Evolutionary conservation across 2,797 vertebrate genomes (phyloP).

Genomic region (Cirrhinus mrigala): DNA sequence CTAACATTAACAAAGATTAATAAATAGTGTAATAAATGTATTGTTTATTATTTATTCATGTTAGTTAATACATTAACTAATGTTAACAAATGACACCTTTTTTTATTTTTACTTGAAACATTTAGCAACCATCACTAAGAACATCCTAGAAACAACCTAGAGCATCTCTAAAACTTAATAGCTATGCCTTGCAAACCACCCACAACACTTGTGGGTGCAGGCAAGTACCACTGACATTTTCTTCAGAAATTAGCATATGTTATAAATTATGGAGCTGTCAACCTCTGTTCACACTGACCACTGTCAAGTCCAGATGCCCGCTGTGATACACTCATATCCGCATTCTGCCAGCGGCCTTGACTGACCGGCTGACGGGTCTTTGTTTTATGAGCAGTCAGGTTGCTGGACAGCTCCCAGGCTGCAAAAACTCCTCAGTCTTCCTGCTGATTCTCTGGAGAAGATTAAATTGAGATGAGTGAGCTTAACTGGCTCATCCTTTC

Average conservation of each 20-base stretch:
- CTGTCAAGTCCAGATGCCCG: constrained; percentile 39
- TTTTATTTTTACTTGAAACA: not conserved
- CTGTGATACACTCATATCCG: constrained; percentile 34
- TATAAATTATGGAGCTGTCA: not conserved
- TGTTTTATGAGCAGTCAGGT: constrained; percentile 45
- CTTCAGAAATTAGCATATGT: constrained; percentile 6
- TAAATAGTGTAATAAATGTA: too few relatives aligned
- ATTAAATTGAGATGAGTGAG: constrained; percentile 68
- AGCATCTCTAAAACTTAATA: not conserved
- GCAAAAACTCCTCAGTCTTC: constrained; percentile 36
- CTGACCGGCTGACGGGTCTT: constrained; percentile 31
- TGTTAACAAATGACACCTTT: too few relatives aligned
- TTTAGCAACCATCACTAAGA: not conserved
- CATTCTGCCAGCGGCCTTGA: constrained; percentile 17
- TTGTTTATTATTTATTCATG: too few relatives aligned
- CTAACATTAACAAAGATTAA: too few relatives aligned
- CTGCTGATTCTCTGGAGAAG: constrained; percentile 60
- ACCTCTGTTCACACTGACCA: not conserved
- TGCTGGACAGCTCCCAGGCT: constrained; percentile 56
- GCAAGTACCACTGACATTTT: not conserved
- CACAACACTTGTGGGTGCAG: not conserved
- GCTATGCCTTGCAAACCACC: not conserved
- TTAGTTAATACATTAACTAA: too few relatives aligned
- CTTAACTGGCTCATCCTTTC: constrained; percentile 61
- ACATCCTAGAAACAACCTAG: not conserved